phyloP scores from a whole-genome alignment of 2,888 invertebrate species.

The Ischnus inquisitorius region DNA sequence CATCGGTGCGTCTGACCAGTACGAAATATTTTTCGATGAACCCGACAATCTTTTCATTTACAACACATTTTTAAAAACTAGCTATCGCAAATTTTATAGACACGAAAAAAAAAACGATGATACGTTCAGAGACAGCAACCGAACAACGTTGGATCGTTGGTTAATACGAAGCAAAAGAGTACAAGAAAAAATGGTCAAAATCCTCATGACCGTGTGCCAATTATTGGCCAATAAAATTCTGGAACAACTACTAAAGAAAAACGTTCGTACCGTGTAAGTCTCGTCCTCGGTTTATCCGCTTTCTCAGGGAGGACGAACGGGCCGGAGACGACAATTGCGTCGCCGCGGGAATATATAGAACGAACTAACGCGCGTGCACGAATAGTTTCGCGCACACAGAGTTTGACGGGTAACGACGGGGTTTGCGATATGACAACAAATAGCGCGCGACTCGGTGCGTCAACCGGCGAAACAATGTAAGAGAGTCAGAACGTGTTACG shows the following conservation, averaged over 20 bases:
- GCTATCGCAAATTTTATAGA: too few species aligned
- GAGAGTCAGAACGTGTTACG: conserved; percentile 74
- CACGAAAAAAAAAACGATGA: background rate
- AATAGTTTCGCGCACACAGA: background rate
- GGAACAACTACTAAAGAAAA: background rate
- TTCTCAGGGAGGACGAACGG: background rate
- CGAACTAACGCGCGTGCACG: background rate
- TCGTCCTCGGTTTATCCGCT: conserved; percentile 6
- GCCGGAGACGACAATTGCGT: background rate
- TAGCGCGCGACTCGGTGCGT: conserved; percentile 3
- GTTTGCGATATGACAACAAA: background rate
- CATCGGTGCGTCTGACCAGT: conserved; percentile 26
- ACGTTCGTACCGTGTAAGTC: conserved; percentile 41
- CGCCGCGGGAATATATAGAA: background rate
- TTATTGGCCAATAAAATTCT: too few species aligned
- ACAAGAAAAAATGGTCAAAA: background rate
- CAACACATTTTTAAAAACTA: too few species aligned
- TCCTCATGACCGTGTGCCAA: too few species aligned
- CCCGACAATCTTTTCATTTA: too few species aligned
- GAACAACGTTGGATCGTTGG: too few species aligned
- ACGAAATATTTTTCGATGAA: background rate
- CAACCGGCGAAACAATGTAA: conserved; percentile 36
- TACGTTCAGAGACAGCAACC: background rate
- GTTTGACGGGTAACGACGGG: background rate
- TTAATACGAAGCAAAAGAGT: background rate